Evolutionary conservation across 2,113 vertebrate genomes (phyloP).

Genomic region (Lanius ludovicianus): DNA sequence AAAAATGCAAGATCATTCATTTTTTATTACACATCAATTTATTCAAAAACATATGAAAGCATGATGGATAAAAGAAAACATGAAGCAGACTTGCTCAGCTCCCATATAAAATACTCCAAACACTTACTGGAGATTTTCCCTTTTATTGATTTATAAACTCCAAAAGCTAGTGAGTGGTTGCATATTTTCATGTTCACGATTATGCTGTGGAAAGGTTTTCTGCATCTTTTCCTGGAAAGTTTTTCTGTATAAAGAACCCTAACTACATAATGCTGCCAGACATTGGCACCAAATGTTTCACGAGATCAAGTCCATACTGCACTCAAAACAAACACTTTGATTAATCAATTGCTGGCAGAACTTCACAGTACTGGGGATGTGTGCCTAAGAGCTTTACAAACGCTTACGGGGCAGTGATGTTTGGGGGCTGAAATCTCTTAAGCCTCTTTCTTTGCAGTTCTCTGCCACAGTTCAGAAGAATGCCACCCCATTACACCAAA

Average conservation of each 20-base stretch:
- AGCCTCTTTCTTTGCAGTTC: slow-evolving; percentile 68
- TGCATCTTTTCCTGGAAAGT: neutral
- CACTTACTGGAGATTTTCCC: neutral
- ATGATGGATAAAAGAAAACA: neutral
- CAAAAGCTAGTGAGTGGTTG: neutral
- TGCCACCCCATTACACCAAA: slow-evolving; percentile 60
- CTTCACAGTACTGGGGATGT: slow-evolving; percentile 7
- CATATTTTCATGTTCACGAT: rapidly evolving
- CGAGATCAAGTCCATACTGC: neutral
- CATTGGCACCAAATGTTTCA: neutral
- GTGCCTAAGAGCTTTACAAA: slow-evolving; percentile 40
- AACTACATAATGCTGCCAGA: neutral
- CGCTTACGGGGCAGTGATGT: slow-evolving; percentile 8
- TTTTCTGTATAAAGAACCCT: neutral
- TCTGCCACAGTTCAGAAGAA: slow-evolving; percentile 69
- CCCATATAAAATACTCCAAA: neutral
- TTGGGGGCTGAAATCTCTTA: slow-evolving; percentile 61
- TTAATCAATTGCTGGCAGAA: slow-evolving; percentile 49
- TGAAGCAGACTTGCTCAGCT: neutral
- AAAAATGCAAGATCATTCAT: neutral
- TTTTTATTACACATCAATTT: neutral
- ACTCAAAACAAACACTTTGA: slow-evolving; percentile 42
- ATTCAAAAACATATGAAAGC: neutral
- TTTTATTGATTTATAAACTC: neutral
- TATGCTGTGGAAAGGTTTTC: neutral